These are phyloP conservation scores for Bellardia pandia DNA, from an alignment of 2,888 invertebrate genomes.

Conservation along the genomic window DNA sequence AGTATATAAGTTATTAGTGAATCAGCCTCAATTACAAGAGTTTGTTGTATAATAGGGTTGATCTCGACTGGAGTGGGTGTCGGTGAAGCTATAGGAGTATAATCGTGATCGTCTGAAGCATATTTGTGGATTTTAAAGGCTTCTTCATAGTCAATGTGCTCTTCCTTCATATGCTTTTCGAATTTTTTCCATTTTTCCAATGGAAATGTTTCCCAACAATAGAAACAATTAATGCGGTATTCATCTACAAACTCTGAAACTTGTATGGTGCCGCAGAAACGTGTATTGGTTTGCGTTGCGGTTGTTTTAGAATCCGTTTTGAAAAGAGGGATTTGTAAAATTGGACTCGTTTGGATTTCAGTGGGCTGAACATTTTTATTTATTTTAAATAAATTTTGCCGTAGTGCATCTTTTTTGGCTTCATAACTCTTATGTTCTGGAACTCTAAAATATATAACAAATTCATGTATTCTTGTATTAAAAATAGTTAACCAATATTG, in stretches of 20 bases:
- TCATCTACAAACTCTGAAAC: conserved; percentile 48
- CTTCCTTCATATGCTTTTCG: conserved; percentile 25
- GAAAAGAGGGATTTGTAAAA: conserved; percentile 30
- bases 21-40: conserved; percentile 24
- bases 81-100: conserved; percentile 20
- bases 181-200: conserved; percentile 43
- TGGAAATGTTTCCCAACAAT: conserved; percentile 40
- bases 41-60: neutral
- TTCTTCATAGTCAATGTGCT: conserved; percentile 33
- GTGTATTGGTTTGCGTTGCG: conserved; percentile 50
- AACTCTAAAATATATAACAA: neutral
- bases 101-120: conserved; percentile 49
- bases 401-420: neutral
- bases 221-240: conserved; percentile 55
- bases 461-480: no score
- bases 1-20: conserved; percentile 1
- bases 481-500: no score
- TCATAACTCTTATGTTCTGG: no score
- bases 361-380: neutral
- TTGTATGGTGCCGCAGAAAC: conserved; percentile 52
- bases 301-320: conserved; percentile 26
- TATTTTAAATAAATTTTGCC: neutral
- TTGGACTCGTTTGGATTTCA: neutral
- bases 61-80: neutral
- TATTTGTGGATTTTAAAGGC: conserved; percentile 43